Percentiles rank a stretch among this genome's conserved stretches.
These are phyloP conservation scores for Pyrgilauda ruficollis DNA, from an alignment of 2,113 vertebrate genomes.

Conservation along the genomic window DNA sequence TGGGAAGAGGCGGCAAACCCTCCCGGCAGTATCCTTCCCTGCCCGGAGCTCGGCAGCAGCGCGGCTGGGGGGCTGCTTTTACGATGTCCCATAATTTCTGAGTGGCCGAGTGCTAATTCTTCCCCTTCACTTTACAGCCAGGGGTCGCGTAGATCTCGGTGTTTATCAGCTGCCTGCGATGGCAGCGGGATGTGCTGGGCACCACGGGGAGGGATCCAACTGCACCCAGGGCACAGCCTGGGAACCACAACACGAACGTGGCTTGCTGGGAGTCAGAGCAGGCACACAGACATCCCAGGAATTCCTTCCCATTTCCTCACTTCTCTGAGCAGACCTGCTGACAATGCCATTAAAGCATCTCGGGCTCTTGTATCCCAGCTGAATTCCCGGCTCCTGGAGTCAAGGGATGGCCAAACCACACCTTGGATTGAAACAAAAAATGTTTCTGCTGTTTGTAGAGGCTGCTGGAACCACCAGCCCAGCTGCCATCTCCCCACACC, in stretches of 20 bases:
- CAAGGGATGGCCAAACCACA: too few species aligned
- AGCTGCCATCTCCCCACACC: not conserved
- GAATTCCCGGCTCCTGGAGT: not conserved
- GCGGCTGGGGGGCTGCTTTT: not conserved
- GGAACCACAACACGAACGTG: accelerated
- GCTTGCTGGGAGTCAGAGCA: not conserved
- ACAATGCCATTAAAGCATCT: not conserved
- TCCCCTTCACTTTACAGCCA: not conserved
- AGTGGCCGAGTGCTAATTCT: not conserved
- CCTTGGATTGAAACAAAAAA: not conserved
- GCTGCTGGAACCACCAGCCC: not conserved
- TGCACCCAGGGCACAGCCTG: not conserved
- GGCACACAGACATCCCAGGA: not conserved
- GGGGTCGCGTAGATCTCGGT: not conserved
- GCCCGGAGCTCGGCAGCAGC: not conserved
- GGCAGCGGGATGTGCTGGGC: not conserved
- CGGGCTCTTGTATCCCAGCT: accelerated
- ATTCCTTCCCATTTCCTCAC: not conserved
- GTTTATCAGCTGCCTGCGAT: not conserved
- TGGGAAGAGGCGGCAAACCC: not conserved
- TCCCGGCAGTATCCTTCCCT: not conserved
- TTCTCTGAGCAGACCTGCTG: not conserved
- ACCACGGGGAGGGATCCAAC: too few species aligned
- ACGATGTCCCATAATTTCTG: not conserved
- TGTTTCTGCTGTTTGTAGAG: not conserved